phyloP scores from a whole-genome alignment of 2,113 vertebrate genomes.

The Nycticebus coucang region DNA sequence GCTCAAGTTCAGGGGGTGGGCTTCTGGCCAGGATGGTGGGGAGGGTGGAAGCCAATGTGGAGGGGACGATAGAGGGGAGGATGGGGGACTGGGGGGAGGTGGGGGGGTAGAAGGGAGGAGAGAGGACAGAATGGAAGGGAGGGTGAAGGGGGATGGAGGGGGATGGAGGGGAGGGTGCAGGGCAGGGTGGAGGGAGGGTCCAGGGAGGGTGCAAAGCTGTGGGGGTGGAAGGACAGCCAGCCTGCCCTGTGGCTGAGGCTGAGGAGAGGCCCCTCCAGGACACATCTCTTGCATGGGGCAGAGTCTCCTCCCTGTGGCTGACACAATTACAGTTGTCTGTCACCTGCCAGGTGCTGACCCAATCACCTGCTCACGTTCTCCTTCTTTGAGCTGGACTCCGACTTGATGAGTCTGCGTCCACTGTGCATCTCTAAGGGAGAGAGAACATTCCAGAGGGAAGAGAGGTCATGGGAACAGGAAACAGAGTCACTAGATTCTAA shows the following conservation, averaged over 20 bases:
- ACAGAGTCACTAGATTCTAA: not conserved
- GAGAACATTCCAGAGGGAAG: not conserved
- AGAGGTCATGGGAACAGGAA: not conserved
- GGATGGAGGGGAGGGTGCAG: too few species aligned
- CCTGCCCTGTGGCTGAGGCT: too few species aligned
- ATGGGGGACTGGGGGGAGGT: too few species aligned
- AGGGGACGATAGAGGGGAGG: too few species aligned
- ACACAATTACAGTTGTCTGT: not conserved
- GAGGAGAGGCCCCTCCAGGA: accelerated
- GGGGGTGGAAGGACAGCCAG: too few species aligned
- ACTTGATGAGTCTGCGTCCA: not conserved
- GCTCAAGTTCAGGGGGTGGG: accelerated
- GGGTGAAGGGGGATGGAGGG: too few species aligned
- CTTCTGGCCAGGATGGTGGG: too few species aligned
- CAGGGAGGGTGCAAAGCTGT: too few species aligned
- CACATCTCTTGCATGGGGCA: not conserved
- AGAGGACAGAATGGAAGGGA: too few species aligned
- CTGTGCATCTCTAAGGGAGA: not conserved
- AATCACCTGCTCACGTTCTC: not conserved
- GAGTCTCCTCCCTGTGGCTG: not conserved
- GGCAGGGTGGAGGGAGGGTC: too few species aligned
- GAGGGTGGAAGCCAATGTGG: too few species aligned
- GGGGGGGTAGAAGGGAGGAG: too few species aligned
- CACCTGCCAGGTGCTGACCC: not conserved
- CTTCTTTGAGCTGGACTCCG: not conserved